Conservation (phyloP, 2,888 invertebrate species). For the Hesperia comma region DNA sequence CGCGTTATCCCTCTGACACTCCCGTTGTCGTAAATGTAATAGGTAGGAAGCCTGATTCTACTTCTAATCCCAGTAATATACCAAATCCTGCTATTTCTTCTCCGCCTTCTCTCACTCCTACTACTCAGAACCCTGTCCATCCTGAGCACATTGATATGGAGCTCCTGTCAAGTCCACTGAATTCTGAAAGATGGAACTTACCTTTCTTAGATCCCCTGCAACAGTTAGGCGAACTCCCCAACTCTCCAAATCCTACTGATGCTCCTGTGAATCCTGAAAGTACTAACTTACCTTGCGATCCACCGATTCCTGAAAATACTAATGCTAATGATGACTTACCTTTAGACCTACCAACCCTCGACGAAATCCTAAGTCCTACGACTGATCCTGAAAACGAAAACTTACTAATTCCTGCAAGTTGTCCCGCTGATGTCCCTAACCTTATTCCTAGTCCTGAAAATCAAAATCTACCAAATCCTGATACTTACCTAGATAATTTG, state of each 20-base stretch:
- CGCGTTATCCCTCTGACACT: neutral
- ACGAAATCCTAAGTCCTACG: neutral
- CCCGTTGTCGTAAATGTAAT: constrained; percentile 11
- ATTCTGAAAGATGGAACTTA: constrained; percentile 12
- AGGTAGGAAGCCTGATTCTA: neutral
- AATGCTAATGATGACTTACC: neutral
- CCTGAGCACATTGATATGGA: neutral
- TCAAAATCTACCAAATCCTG: constrained; percentile 1
- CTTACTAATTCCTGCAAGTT: too few species aligned
- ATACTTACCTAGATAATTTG: neutral
- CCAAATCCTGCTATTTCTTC: neutral
- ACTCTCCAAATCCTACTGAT: neutral
- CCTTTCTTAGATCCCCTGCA: constrained; percentile 7
- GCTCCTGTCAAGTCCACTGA: neutral
- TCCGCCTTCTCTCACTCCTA: neutral
- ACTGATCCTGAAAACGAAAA: neutral
- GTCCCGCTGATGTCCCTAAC: too few species aligned
- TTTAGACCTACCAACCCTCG: too few species aligned
- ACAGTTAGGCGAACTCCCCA: constrained; percentile 13
- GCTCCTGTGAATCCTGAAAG: neutral
- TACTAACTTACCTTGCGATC: too few species aligned
- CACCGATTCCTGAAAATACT: constrained; percentile 16
- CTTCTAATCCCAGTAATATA: neutral
- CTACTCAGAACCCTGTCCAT: neutral
- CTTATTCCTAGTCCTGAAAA: too few species aligned